Evolutionary conservation across 2,113 vertebrate species (phyloP), one percentile per base, ranked within the genome.

Genomic region (Felis catus): DNA sequence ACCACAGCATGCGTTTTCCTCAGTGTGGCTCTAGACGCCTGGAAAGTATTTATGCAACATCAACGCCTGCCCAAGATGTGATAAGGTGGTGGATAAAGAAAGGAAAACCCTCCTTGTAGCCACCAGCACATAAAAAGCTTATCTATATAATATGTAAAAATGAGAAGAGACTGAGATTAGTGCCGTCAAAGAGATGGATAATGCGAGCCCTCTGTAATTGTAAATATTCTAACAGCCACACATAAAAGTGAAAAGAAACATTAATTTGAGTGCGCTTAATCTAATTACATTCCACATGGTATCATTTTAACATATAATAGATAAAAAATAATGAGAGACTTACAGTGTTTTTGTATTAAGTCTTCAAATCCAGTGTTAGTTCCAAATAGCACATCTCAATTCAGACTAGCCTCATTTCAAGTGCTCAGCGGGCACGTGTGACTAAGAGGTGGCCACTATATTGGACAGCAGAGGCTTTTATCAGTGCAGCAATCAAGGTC

Each of bases 381-480:
- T 36, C 18, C 36, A 23, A 39, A 71, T 4, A 79, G 36, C 23
- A 36, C 12, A 55, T 23, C 16, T 45, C 63, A 33, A 1, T 70
- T 45, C 23, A 25, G 39, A n/a, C 8, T 11, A 89, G 39, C 39
- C 53, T 14, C 33, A 76, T 31, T 6, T 39, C 45, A 63, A 39
- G 11, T 33, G 41, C 25, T 53, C 25, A 19, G 0, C 13, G 31
- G 80, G 68, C 21, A 15, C 10, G 0, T 3, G 21, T 4, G 6
- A 66, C 68, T 76, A n/a, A 10, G 3, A 7, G 23, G 18, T 53
- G 41, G 33, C 70, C 18, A 2, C 25, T 25, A 10, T 16, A 27
- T 27, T 71, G 31, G 65, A 45, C 13, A 71, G 39, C 27, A 39
- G 27, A 92, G 51, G 36, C 16, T 58, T 85, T 36, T 31, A 21